Percentiles rank a stretch among this genome's conserved stretches.
Conservation (phyloP, 1,140 invertebrate genomes). For the Dendrolimus kikuchii region DNA sequence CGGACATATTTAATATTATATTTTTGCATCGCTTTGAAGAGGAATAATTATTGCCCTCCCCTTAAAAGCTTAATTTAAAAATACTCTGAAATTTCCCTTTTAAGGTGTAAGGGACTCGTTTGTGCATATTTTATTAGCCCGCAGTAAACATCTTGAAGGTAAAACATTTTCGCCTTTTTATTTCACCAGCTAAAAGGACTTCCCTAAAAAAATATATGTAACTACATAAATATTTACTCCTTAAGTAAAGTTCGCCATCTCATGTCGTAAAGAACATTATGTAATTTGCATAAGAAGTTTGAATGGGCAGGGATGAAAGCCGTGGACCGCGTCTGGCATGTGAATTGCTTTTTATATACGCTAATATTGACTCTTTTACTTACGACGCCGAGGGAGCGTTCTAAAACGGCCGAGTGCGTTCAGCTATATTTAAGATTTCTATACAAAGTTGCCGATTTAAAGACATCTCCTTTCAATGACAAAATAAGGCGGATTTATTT, state of each 20-base stretch:
- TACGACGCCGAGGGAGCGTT: slow-evolving; percentile 9
- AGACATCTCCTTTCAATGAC: too few species aligned
- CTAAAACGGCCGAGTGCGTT: neutral
- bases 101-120: neutral
- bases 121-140: neutral
- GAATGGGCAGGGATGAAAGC: slow-evolving; percentile 61
- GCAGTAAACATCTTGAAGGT: neutral
- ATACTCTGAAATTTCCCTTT: too few species aligned
- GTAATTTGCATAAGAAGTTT: slow-evolving; percentile 68
- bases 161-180: slow-evolving; percentile 10
- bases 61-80: too few species aligned
- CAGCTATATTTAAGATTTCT: too few species aligned
- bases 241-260: slow-evolving; percentile 62
- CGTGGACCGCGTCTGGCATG: slow-evolving; percentile 48
- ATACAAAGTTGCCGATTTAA: too few species aligned
- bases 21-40: too few species aligned
- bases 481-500: too few species aligned
- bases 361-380: slow-evolving; percentile 58
- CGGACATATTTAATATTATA: too few species aligned
- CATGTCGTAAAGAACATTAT: slow-evolving; percentile 63
- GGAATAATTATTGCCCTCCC: too few species aligned
- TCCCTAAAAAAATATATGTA: slow-evolving; percentile 18
- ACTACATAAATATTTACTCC: slow-evolving; percentile 54
- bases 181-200: slow-evolving; percentile 15
- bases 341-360: slow-evolving; percentile 57